A percentile compares a stretch with the other conserved stretches of the same genome.
phyloP scores from a whole-genome alignment of 2,797 vertebrate species.

The Danio choprae region DNA sequence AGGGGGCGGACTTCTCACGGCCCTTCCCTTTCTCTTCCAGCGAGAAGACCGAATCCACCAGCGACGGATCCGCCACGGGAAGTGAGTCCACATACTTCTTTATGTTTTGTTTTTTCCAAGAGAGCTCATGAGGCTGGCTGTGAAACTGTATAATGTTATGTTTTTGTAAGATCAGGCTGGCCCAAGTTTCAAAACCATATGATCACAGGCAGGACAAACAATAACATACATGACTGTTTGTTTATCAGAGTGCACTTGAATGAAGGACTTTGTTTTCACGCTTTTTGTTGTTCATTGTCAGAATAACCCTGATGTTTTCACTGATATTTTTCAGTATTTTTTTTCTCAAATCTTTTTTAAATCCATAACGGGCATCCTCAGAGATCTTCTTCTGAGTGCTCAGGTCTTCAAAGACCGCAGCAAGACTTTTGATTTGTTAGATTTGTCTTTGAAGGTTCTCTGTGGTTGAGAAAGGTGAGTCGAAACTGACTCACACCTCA shows the following conservation, averaged over 20 bases:
- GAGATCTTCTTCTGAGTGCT: constrained; percentile 24
- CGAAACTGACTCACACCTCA: background rate
- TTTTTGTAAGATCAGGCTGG: constrained; percentile 2
- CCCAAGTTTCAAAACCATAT: background rate
- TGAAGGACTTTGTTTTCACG: constrained; percentile 3
- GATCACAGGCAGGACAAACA: constrained; percentile 5
- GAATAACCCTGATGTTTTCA: constrained; percentile 40
- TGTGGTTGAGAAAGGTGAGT: background rate
- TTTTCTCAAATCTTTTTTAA: background rate
- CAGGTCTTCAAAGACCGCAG: constrained; percentile 20
- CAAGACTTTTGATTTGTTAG: constrained; percentile 29
- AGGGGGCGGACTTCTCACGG: constrained; percentile 83
- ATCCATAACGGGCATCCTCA: constrained; percentile 5
- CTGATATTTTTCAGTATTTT: constrained; percentile 55
- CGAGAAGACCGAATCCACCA: constrained; percentile 94
- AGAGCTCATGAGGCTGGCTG: background rate
- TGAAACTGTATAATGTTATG: constrained; percentile 33
- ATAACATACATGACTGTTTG: background rate
- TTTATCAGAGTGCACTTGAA: constrained; percentile 20
- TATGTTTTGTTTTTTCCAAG: constrained; percentile 42
- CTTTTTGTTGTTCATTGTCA: constrained; percentile 25
- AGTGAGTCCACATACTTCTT: constrained; percentile 74
- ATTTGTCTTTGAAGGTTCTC: constrained; percentile 34
- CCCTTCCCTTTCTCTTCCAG: constrained; percentile 84
- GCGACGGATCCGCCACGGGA: constrained; percentile 89